A percentile compares a stretch with the other conserved stretches of the same genome.
Evolutionary conservation across 2,888 invertebrate species (phyloP).

Genomic region (Elysia crispata): DNA sequence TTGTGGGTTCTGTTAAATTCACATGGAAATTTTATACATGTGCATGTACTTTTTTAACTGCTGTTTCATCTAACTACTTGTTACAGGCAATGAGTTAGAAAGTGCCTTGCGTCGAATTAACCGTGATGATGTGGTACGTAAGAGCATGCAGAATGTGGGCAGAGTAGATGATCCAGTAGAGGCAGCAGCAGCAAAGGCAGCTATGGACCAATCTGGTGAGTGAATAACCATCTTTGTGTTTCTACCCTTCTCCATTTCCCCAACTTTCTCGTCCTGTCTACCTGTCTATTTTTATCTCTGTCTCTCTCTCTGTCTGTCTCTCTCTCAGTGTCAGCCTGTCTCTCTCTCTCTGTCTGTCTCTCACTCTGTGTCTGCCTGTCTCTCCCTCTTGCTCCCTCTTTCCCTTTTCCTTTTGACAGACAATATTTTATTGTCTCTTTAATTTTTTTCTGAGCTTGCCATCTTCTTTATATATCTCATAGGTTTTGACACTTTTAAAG

Average conservation of each 20-base stretch:
- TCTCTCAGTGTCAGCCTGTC: background rate
- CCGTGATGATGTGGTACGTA: constrained; percentile 92
- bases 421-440: too few relatives aligned
- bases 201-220: constrained; percentile 77
- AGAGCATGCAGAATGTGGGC: constrained; percentile 81
- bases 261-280: too few relatives aligned
- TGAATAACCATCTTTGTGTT: background rate
- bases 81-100: constrained; percentile 86
- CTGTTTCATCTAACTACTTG: too few relatives aligned
- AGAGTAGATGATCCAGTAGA: constrained; percentile 87
- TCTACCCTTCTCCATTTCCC: too few relatives aligned
- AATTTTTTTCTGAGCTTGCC: too few relatives aligned
- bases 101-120: constrained; percentile 90
- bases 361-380: background rate
- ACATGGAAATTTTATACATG: too few relatives aligned
- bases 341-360: background rate
- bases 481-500: constrained; percentile 85
- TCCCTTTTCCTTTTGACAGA: too few relatives aligned
- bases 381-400: too few relatives aligned
- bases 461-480: constrained; percentile 44
- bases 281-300: too few relatives aligned
- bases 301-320: background rate
- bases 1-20: too few relatives aligned
- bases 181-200: constrained; percentile 82
- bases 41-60: too few relatives aligned